Base-by-base conservation (phyloP, 2,888 invertebrate genomes). In the Adineta ricciae region DNA sequence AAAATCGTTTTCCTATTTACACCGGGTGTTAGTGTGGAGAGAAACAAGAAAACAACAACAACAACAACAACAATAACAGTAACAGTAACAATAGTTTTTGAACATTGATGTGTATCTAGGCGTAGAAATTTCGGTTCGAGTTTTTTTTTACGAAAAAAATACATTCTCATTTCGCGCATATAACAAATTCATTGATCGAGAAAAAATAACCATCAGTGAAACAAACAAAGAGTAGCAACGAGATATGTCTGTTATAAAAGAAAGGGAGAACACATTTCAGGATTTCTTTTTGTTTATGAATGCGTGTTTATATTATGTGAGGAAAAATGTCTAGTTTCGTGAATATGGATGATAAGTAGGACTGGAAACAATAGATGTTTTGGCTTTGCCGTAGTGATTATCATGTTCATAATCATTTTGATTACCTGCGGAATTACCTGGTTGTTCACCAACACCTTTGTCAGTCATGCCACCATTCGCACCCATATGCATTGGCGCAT, bases 291-390 rank as follows among this genome's bases (percentile, higher is more conserved):
- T 64, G 27, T 32, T 64, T 32, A n/a, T 56, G n/a, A n/a, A 14
- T 64, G 11, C 16, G 27, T 27, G 64, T n/a, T 3, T 64, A 27
- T 32, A 16, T 64, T 3, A 32, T 16, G 5, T 64, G 64, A 19
- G 14, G 32, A 64, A 32, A 64, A 32, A 32, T 64, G 32, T 64
- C 64, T 78, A 78, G 41, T 41, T 78, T n/a, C 41, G 24, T n/a
- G 78, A 41, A 41, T 78, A 78, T 41, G 78, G 41, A 78, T 78
- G 78, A 41, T 78, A 78, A n/a, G 78, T 41, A n/a, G 78, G 41
- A 78, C 78, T 78, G 38, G 21, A n/a, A 78, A 78, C 41, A 78
- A 41, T 41, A 7, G 78, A n/a, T 78, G 78, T 78, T 78, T 78
- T 78, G 24, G 78, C 41, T 78, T 78, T 78, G 8, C 78, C 78